Conservation (phyloP, 2,797 vertebrate species). For the Gymnodraco acuticeps region DNA sequence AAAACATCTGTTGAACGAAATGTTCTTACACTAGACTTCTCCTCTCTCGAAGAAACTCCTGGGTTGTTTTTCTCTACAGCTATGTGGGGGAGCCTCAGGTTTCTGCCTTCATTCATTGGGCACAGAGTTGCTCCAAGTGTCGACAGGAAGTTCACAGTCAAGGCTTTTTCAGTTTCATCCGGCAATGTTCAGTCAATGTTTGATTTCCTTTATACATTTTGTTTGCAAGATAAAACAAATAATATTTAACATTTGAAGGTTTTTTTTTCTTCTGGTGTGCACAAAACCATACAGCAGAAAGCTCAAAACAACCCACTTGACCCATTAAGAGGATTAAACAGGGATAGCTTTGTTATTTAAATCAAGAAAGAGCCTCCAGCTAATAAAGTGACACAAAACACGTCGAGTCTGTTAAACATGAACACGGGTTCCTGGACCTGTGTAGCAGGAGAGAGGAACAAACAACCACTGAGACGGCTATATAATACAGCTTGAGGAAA, state of each 20-base stretch:
- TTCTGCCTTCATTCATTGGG: slow-evolving; percentile 63
- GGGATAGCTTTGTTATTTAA: slow-evolving; percentile 22
- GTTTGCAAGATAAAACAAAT: neutral
- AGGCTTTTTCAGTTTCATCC: slow-evolving; percentile 8
- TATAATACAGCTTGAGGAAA: slow-evolving; percentile 66
- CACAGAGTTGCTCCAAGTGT: slow-evolving; percentile 37
- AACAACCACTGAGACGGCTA: slow-evolving; percentile 27
- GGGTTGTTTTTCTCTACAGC: slow-evolving; percentile 58
- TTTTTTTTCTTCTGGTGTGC: neutral
- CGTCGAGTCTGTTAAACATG: slow-evolving; percentile 37
- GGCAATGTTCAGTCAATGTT: neutral
- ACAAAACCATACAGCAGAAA: neutral
- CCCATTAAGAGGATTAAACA: slow-evolving; percentile 22
- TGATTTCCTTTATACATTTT: neutral
- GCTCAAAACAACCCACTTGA: slow-evolving; percentile 13
- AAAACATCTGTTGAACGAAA: slow-evolving; percentile 48
- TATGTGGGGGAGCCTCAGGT: slow-evolving; percentile 12
- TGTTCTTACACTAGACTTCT: neutral
- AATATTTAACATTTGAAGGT: neutral
- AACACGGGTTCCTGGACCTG: slow-evolving; percentile 59
- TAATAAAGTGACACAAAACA: slow-evolving; percentile 39
- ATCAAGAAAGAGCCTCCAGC: slow-evolving; percentile 9
- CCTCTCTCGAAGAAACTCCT: slow-evolving; percentile 25
- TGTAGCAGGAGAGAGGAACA: slow-evolving; percentile 21
- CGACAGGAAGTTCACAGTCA: slow-evolving; percentile 45